Evolutionary conservation across 2,113 vertebrate genomes (phyloP), one percentile per base, ranked within the genome.

Genomic region (Toxotes jaculatrix): DNA sequence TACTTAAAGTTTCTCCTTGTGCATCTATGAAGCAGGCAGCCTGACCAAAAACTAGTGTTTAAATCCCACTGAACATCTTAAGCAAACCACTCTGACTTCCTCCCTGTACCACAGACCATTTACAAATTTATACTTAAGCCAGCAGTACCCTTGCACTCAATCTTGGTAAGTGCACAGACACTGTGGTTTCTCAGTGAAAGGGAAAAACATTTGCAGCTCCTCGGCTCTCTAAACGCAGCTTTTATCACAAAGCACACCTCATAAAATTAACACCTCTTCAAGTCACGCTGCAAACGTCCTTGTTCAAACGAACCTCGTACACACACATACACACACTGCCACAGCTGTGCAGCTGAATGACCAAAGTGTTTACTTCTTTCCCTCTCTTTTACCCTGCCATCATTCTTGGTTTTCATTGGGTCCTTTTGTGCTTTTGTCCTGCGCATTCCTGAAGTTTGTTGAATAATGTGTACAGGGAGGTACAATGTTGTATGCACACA

Each of bases 261-360:
- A 11, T 93, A 91, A 93, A 92, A 91, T 91, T 82, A 90, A 76
- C 92, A 84, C 86, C 79, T 91, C 76, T 56, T 91, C 75, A 84
- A 87, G 80, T 80, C 68, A 66, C 61, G 49, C 85, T 71, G 80
- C 79, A 83, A 86, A 90, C 8, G 23, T 67, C 67, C 73, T 73
- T 45, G 42, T 82, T 87, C 88, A 92, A 88, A 92, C 88, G 92
- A 72, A 81, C 36, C 53, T 49, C 11, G 13, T 42, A 62, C 73
- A 88, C 85, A 76, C 53, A 77, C 67, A 60, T 49, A 85, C 57
- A 75, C 74, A 82, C 79, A 84, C 76, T 45, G 89, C 56, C 91
- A 92, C 93, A 93, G 92, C 93, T 94, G 92, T 93, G 90, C 82
- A 82, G 80, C 90, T 89, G 79, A 91, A 87, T 74, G 70, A 80